A percentile compares a stretch with the other conserved stretches of the same genome.
Conservation (phyloP, 2,113 vertebrate genomes). For the Tragelaphus buxtoni region DNA sequence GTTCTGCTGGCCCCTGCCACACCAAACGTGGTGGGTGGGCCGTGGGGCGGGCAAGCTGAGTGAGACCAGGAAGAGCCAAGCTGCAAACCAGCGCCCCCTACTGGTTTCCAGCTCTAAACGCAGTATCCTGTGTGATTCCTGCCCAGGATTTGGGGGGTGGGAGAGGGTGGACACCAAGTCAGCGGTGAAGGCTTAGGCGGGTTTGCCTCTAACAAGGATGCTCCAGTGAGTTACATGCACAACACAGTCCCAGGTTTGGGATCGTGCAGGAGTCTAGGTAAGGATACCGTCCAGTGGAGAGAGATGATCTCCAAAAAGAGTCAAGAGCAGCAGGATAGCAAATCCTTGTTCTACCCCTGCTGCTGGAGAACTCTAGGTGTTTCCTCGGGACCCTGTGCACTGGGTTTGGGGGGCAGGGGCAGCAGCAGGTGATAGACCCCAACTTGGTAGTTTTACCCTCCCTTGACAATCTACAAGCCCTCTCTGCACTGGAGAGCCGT, state of each 20-base stretch:
- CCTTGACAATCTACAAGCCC: not conserved
- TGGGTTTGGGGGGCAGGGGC: not conserved
- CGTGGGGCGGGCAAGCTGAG: not conserved
- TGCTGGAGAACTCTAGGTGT: accelerated
- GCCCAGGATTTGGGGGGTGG: not conserved
- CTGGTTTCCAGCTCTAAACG: not conserved
- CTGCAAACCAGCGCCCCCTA: not conserved
- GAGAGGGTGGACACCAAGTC: not conserved
- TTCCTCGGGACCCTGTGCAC: not conserved
- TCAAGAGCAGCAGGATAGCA: not conserved
- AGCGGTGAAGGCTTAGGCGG: not conserved
- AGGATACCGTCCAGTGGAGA: not conserved
- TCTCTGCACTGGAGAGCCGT: not conserved
- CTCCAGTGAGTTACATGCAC: not conserved
- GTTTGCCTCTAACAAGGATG: not conserved
- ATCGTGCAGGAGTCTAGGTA: not conserved
- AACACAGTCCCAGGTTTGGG: not conserved
- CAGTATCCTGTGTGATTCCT: not conserved
- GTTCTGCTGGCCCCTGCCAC: not conserved
- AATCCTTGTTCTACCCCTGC: not conserved
- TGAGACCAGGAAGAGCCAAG: not conserved
- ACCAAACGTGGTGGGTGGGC: accelerated
- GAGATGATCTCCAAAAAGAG: not conserved
- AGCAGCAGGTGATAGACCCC: not conserved
- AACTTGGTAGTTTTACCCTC: not conserved